Base-by-base conservation (phyloP, 2,113 vertebrate species). In the Sisor rabdophorus region DNA sequence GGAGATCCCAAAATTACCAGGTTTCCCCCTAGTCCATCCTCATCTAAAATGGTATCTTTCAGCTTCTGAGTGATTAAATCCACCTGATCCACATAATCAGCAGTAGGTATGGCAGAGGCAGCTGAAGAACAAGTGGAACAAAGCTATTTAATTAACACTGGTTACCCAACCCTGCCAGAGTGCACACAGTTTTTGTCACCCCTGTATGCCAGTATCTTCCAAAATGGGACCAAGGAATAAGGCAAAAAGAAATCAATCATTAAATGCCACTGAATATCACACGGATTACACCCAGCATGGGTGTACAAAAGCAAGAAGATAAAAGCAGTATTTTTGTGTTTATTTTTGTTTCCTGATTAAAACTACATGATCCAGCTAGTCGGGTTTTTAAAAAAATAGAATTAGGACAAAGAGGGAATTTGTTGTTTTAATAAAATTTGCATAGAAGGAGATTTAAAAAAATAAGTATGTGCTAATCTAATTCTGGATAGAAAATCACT, bases 211-310 rank as follows among this genome's bases (percentile, higher is more conserved):
- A 54, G 13, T 72, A 36, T 9, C 58, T 55, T 61, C 65, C 20
- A 60, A 36, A 56, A 15, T n/a, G 72, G 32, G 15, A 7, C 28
- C 17, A 20, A 55, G 22, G 36, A 67, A 26, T 22, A 30, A n/a
- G 15, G 36, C 15, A 17, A 72, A 68, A 79, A 22, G 52, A 63
- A 73, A 73, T 76, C 44, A 47, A 58, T 79, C 44, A 72, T 40
- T 53, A 15, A 81, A 78, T 69, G 71, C 61, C 73, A 61, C 44
- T 68, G 26, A 77, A 76, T 73, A 48, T 58, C 81, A 82, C 16
- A 55, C 54, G 52, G 52, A 60, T 77, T 70, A 61, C 22, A 28
- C 63, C 48, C 63, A 64, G 74, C 54, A 47, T 59, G 74, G 73
- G 26, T 22, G n/a, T 28, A 79, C 11, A 53, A 22, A 61, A 65